A percentile compares a stretch with the other conserved stretches of the same genome.
Conservation (phyloP, 2,113 vertebrate genomes). For the Rhegmatorhina hoffmannsi region DNA sequence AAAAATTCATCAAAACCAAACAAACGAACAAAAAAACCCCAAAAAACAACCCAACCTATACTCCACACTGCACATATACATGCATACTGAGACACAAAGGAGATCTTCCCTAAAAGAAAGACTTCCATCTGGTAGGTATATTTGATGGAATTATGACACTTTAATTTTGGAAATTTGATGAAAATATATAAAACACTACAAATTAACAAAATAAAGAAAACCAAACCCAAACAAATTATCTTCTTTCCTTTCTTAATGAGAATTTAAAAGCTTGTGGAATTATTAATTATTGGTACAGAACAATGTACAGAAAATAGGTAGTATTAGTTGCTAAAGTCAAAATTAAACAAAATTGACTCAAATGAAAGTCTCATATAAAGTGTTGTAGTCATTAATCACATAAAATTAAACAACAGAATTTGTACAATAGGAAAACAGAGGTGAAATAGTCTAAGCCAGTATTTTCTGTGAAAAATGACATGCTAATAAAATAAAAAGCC, state of each 20-base stretch:
- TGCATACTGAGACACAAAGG: neutral
- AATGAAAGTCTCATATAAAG: neutral
- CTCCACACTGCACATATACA: neutral
- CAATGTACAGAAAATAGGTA: neutral
- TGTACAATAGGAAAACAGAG: neutral
- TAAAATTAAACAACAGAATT: neutral
- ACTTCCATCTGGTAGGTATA: neutral
- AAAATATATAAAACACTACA: neutral
- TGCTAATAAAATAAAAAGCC: neutral
- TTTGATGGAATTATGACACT: neutral
- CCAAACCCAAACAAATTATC: fast-evolving
- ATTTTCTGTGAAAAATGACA: neutral
- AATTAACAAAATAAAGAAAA: neutral
- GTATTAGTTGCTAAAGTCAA: neutral
- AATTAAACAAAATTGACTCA: neutral
- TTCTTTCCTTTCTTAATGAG: neutral
- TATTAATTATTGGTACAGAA: neutral
- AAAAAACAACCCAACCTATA: neutral
- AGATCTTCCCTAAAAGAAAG: neutral
- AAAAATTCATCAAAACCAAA: neutral
- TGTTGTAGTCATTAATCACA: neutral
- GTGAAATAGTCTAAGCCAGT: neutral
- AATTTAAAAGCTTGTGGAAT: neutral
- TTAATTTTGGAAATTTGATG: neutral
- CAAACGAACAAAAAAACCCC: no score